Base-by-base conservation (phyloP, 2,113 vertebrate genomes). In the Pleuronectes platessa region DNA sequence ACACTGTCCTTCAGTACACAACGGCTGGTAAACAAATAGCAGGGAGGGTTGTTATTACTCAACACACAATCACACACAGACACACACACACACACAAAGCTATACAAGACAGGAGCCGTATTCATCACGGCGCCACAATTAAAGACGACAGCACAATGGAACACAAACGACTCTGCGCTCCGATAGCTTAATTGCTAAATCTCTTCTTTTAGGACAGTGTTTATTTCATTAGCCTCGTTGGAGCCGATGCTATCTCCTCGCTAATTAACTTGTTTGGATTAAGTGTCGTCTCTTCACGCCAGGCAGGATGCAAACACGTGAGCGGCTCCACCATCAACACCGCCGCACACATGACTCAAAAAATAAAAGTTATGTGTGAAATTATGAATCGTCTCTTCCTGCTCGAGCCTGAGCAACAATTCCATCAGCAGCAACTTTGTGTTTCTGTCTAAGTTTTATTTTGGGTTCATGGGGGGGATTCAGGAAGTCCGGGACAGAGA, bases 221-320 rank as follows among this genome's bases (percentile, higher is more conserved):
- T 92, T 91, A 88, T 90, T 92, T 89, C 81, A 92, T 91, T 86
- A 91, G 81, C 78, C 86, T 68, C 49, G 40, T 87, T 85, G 78
- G 83, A 27, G 42, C 65, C 27, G 82, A 84, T 79, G 75, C 77
- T 68, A 89, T 91, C 91, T 85, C 84, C 85, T 49, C 12, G 23
- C 85, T 92, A 90, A 92, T 91, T 89, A 92, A 85, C 85, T 85
- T 84, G 84, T 91, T 27, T 86, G 90, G 87, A 89, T 87, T 83
- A 78, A 87, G 86, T 37, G 88, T 83, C 76, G 56, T 23, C 53
- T 35, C 68, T 49, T 74, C 37, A 60, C 58, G 71, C 70, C 68
- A 73, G 71, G 35, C n/a, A 5, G 10, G 21, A 77, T 71, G 55
- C 61, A 76, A 83, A 81, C 59, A 76, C 49, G 80, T n/a, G 27